Conservation (phyloP, 1,140 invertebrate species). For the Eufriesea mexicana region DNA sequence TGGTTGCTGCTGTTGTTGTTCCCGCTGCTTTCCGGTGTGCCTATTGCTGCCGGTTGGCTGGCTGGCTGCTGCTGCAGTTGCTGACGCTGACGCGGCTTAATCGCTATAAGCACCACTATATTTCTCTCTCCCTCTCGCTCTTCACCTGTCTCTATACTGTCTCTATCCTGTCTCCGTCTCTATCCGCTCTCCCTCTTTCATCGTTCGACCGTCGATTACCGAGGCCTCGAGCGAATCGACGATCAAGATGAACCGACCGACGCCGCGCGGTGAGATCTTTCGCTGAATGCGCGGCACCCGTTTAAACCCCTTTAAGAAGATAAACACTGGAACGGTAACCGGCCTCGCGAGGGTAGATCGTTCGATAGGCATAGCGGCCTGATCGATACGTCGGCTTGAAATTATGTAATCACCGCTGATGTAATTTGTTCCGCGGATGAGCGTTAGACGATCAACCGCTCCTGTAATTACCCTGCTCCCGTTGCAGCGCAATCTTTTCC, state of each 20-base stretch:
- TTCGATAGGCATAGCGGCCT: conserved; percentile 20
- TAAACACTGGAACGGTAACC: conserved; percentile 37
- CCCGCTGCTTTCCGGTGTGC: conserved; percentile 36
- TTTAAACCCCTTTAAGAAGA: conserved; percentile 43
- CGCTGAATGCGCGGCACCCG: conserved; percentile 30
- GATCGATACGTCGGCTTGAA: conserved; percentile 15
- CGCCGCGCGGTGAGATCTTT: conserved; percentile 28
- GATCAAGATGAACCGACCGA: conserved; percentile 56
- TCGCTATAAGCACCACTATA: conserved; percentile 16
- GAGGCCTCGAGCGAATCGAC: conserved; percentile 44
- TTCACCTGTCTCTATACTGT: background rate
- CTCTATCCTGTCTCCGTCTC: conserved; percentile 10
- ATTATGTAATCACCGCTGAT: conserved; percentile 26
- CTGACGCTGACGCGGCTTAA: conserved; percentile 60
- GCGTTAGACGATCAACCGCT: background rate
- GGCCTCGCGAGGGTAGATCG: conserved; percentile 17
- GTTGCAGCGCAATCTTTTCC: no score
- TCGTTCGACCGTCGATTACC: conserved; percentile 58
- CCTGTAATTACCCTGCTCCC: conserved; percentile 13
- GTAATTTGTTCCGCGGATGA: conserved; percentile 5
- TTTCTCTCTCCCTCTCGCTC: conserved; percentile 3
- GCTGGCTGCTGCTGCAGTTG: conserved; percentile 30
- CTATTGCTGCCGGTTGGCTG: conserved; percentile 35
- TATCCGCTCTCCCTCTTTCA: conserved; percentile 7
- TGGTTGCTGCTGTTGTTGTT: conserved; percentile 41